These are phyloP conservation scores for Ptilonorhynchus violaceus DNA, from an alignment of 2,113 vertebrate species.

Conservation along the genomic window DNA sequence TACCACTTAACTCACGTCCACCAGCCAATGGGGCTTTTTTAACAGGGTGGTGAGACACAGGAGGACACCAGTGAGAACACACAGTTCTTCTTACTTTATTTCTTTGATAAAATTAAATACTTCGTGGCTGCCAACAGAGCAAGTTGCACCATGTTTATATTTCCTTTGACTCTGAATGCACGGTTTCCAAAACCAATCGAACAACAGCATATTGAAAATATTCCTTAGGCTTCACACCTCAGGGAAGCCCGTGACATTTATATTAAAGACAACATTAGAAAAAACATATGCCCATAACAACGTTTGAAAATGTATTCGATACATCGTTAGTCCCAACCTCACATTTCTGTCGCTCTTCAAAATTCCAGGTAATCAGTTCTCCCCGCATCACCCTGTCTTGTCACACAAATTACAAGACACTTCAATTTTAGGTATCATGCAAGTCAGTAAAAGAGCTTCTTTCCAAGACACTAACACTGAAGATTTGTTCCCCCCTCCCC, in stretches of 20 bases:
- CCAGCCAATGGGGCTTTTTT: neutral
- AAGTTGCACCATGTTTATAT: neutral
- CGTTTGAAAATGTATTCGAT: constrained; percentile 33
- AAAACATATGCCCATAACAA: constrained; percentile 33
- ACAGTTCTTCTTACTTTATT: constrained; percentile 33
- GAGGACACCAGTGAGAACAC: constrained; percentile 31
- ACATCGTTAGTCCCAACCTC: constrained; percentile 40
- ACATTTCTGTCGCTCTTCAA: constrained; percentile 38
- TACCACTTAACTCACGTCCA: neutral
- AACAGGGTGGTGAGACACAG: constrained; percentile 1
- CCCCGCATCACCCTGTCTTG: constrained; percentile 33
- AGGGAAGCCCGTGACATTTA: constrained; percentile 18
- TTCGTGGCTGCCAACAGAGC: constrained; percentile 27
- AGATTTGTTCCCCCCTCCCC: constrained; percentile 60
- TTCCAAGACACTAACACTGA: constrained; percentile 66
- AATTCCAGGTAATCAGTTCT: neutral
- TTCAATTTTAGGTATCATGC: constrained; percentile 73
- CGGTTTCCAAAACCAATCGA: neutral
- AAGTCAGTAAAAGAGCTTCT: constrained; percentile 73
- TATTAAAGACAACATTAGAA: constrained; percentile 59
- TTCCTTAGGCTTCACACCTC: neutral
- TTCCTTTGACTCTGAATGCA: neutral
- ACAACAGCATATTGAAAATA: constrained; percentile 22
- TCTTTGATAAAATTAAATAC: constrained; percentile 52
- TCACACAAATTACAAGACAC: constrained; percentile 67